These are phyloP conservation scores for Enteromius paludinosus DNA, from an alignment of 2,797 vertebrate species.

Conservation along the genomic window DNA sequence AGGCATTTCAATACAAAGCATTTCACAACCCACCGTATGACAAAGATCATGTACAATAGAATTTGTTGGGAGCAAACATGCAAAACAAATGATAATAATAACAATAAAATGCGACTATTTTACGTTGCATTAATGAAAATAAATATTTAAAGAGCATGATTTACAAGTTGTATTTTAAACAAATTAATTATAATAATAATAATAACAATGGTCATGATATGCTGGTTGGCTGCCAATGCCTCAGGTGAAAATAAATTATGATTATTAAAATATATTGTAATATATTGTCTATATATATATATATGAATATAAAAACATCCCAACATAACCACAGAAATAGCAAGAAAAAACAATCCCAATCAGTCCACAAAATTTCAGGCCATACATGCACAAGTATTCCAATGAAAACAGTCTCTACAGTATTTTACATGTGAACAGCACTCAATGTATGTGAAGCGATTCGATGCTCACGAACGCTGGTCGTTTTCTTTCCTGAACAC, in stretches of 20 bases:
- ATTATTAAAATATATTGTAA: slow-evolving; percentile 17
- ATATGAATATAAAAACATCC: slow-evolving; percentile 35
- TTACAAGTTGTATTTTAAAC: slow-evolving; percentile 21
- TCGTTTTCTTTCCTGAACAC: slow-evolving; percentile 41
- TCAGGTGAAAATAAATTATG: slow-evolving; percentile 61
- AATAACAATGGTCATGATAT: slow-evolving; percentile 69
- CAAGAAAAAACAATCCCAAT: slow-evolving; percentile 36
- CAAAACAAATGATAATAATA: slow-evolving; percentile 62
- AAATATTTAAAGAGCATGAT: slow-evolving; percentile 28
- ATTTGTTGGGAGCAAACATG: slow-evolving; percentile 66
- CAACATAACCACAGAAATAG: slow-evolving; percentile 69
- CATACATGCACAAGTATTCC: slow-evolving; percentile 73
- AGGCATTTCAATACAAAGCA: slow-evolving; percentile 88
- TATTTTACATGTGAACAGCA: slow-evolving; percentile 53
- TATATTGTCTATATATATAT: slow-evolving; percentile 7
- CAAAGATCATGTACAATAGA: slow-evolving; percentile 83
- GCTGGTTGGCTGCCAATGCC: slow-evolving; percentile 72
- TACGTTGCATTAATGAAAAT: slow-evolving; percentile 10
- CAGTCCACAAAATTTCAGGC: slow-evolving; percentile 69
- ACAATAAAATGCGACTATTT: slow-evolving; percentile 49
- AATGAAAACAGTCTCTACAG: slow-evolving; percentile 62
- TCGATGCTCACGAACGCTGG: slow-evolving; percentile 1
- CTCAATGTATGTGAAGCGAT: slow-evolving; percentile 1
- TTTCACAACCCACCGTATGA: slow-evolving; percentile 84
- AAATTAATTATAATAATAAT: slow-evolving; percentile 45